Evolutionary conservation across 2,888 invertebrate genomes (phyloP).

Genomic region (Ochropleura leucogaster): DNA sequence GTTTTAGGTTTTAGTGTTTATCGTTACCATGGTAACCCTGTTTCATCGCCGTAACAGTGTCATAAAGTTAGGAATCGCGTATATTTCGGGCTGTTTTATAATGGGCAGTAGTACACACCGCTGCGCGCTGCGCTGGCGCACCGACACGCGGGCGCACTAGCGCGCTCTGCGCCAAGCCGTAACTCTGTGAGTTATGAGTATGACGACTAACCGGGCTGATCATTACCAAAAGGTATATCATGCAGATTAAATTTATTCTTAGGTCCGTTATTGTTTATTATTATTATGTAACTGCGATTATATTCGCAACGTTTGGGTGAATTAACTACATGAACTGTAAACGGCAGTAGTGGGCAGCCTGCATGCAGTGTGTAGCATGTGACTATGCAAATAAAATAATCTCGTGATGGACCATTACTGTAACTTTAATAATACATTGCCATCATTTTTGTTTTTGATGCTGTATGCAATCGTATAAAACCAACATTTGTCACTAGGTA

Average conservation of each 20-base stretch:
- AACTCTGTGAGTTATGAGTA: conserved; percentile 10
- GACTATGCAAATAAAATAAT: neutral
- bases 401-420: neutral
- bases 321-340: neutral
- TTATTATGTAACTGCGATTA: neutral
- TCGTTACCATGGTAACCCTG: neutral
- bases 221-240: conserved; percentile 3
- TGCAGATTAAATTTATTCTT: neutral
- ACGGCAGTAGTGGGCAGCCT: neutral
- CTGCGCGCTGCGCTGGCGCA: neutral
- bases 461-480: no score
- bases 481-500: neutral
- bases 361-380: neutral
- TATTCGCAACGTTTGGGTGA: neutral
- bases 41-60: conserved; percentile 24
- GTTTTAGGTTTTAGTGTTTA: neutral
- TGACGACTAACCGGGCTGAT: neutral
- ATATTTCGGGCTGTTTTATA: conserved; percentile 15
- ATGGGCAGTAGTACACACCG: conserved; percentile 5
- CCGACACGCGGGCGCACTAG: no score
- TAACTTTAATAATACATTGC: neutral
- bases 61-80: neutral
- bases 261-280: conserved; percentile 8
- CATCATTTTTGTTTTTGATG: neutral
- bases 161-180: neutral